Evolutionary conservation across 2,797 vertebrate genomes (phyloP).

Genomic region (Octomys mimax): DNA sequence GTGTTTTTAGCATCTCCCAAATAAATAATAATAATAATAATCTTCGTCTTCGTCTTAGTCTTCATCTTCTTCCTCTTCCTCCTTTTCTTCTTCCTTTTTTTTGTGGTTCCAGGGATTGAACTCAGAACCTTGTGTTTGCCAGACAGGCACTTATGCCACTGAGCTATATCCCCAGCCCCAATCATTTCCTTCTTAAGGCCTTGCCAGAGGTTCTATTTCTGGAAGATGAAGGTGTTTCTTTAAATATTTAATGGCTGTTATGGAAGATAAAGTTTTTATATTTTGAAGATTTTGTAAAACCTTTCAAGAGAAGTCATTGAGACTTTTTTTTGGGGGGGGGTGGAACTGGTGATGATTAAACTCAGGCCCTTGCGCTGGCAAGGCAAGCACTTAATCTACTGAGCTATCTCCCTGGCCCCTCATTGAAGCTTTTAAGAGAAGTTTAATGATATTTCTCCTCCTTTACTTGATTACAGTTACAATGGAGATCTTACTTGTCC

Average conservation of each 20-base stretch:
- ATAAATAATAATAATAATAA: too few relatives aligned
- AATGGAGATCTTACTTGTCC: background rate
- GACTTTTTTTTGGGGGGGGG: background rate
- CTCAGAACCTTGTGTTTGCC: too few relatives aligned
- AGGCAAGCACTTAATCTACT: too few relatives aligned
- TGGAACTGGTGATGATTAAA: too few relatives aligned
- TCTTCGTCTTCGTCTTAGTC: too few relatives aligned
- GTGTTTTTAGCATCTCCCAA: background rate
- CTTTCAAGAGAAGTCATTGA: background rate
- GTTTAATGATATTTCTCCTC: background rate
- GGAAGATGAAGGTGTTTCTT: background rate
- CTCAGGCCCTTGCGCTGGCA: too few relatives aligned
- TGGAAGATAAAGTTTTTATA: background rate
- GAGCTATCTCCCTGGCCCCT: too few relatives aligned
- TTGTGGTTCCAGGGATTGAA: too few relatives aligned
- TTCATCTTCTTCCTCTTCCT: too few relatives aligned
- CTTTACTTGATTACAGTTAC: background rate
- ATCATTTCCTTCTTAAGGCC: background rate
- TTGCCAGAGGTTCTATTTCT: background rate
- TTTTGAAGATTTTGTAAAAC: slow-evolving; percentile 37
- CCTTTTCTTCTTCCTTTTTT: too few relatives aligned
- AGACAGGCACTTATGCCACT: too few relatives aligned
- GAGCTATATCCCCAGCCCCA: too few relatives aligned
- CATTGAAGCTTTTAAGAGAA: background rate
- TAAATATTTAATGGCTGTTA: background rate